Conservation (phyloP, 2,888 invertebrate species). For the Hydraecia micacea region DNA sequence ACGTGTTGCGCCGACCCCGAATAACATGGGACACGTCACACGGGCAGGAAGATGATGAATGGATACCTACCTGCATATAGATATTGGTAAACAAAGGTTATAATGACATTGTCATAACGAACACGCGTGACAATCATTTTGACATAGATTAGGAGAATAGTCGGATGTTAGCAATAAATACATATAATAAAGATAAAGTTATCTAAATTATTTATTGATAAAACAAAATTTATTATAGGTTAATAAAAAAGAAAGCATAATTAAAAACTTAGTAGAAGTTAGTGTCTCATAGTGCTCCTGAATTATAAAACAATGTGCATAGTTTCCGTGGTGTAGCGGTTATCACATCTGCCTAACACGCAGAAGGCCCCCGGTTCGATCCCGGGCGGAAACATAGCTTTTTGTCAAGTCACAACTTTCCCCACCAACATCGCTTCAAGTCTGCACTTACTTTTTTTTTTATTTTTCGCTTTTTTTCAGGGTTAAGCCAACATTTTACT, state of each 20-base stretch:
- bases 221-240: conserved; percentile 12
- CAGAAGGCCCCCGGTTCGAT: conserved; percentile 97
- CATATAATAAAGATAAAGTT: conserved; percentile 18
- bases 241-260: background rate
- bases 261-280: background rate
- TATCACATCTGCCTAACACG: conserved; percentile 98
- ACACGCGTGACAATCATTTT: background rate
- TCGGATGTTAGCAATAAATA: background rate
- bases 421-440: background rate
- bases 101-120: background rate
- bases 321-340: conserved; percentile 97
- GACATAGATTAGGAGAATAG: background rate
- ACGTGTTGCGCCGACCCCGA: background rate
- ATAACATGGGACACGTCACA: background rate
- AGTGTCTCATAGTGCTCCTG: rapidly evolving
- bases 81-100: background rate
- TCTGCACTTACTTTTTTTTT: background rate
- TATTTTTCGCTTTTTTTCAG: background rate
- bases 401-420: conserved; percentile 47
- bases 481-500: background rate
- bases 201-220: background rate
- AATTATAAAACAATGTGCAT: rapidly evolving
- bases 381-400: conserved; percentile 94
- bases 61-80: background rate
- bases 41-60: background rate